phyloP scores from a whole-genome alignment of 1,140 invertebrate species.

The Diorhabda carinulata region DNA sequence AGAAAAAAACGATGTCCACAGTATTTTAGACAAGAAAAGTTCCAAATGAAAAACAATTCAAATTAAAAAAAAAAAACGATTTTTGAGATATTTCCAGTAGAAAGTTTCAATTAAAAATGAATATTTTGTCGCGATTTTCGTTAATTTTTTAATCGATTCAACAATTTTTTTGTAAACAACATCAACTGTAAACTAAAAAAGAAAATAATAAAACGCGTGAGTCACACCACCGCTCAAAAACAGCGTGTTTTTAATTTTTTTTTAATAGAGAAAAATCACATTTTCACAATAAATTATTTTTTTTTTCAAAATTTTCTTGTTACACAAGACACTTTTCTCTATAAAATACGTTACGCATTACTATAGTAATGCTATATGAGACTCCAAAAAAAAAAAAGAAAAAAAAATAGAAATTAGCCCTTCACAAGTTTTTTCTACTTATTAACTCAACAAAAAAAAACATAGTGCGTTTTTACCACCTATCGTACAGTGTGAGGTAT shows the following conservation, averaged over 20 bases:
- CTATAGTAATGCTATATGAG: background rate
- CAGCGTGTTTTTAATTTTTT: background rate
- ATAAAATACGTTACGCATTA: background rate
- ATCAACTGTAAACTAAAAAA: background rate
- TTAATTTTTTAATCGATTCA: background rate
- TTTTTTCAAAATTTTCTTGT: background rate
- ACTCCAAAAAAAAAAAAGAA: background rate
- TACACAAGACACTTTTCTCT: background rate
- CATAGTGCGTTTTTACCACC: too few species aligned
- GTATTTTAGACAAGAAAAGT: too few species aligned
- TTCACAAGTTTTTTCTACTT: too few species aligned
- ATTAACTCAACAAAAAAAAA: too few species aligned
- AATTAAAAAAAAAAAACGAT: too few species aligned
- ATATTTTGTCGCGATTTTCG: too few species aligned
- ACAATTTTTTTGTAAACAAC: background rate
- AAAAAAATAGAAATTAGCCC: too few species aligned
- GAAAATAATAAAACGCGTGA: background rate
- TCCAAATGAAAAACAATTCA: too few species aligned
- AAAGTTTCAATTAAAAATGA: too few species aligned
- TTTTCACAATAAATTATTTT: background rate
- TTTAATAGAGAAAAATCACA: background rate
- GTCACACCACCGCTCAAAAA: conserved; percentile 1
- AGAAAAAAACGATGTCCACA: too few species aligned
- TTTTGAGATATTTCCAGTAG: too few species aligned
- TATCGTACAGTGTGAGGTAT: too few species aligned